Evolutionary conservation across 2,797 vertebrate species (phyloP).

Genomic region (Sandelia bainsii): DNA sequence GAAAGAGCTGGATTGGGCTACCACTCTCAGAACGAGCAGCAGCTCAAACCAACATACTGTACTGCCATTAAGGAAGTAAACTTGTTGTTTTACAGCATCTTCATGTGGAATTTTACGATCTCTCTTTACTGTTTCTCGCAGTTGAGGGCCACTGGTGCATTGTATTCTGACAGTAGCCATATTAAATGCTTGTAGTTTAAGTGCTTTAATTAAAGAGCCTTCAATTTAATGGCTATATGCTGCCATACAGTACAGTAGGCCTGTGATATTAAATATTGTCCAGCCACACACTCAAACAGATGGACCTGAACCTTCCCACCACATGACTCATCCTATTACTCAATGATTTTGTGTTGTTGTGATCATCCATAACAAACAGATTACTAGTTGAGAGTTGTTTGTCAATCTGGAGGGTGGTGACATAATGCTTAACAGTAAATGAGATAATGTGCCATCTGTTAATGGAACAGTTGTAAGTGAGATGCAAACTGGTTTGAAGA

Average conservation of each 20-base stretch:
- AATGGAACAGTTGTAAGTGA: conserved; percentile 35
- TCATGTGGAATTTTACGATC: conserved; percentile 53
- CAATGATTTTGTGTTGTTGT: conserved; percentile 81
- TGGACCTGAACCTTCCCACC: conserved; percentile 79
- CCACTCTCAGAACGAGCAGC: conserved; percentile 44
- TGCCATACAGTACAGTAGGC: conserved; percentile 27
- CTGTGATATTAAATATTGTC: conserved; percentile 39
- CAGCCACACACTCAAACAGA: conserved; percentile 74
- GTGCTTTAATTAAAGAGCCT: conserved; percentile 25
- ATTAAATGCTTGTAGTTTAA: conserved; percentile 26
- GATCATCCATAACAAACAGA: conserved; percentile 82
- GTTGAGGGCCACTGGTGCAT: conserved; percentile 30
- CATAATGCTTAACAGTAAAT: conserved; percentile 80
- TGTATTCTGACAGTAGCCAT: conserved; percentile 41
- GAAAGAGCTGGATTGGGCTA: conserved; percentile 63
- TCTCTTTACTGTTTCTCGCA: conserved; percentile 39
- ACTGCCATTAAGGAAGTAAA: conserved; percentile 38
- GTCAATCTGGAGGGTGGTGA: conserved; percentile 78
- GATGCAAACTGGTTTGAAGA: conserved; percentile 13
- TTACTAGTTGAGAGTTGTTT: conserved; percentile 76
- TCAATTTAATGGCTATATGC: conserved; percentile 28
- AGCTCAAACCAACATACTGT: conserved; percentile 60
- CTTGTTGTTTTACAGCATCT: conserved; percentile 66
- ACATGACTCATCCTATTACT: conserved; percentile 83
- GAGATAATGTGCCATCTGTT: conserved; percentile 73